Conservation (phyloP, 2,888 invertebrate species). For the Fabriciana adippe region DNA sequence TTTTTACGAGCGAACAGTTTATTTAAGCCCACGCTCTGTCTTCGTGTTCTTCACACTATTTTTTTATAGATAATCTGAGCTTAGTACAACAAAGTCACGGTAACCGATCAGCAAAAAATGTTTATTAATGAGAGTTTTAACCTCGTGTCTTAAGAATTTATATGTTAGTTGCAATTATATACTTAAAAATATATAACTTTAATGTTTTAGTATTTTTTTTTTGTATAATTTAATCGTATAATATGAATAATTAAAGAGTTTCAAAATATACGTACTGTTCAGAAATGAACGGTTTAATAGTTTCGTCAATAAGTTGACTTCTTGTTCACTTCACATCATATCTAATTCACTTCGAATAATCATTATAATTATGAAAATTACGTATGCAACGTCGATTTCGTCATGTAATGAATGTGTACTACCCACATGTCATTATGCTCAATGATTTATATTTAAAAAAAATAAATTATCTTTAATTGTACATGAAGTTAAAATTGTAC, state of each 20-base stretch:
- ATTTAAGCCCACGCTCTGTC: slow-evolving; percentile 57
- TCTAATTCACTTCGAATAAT: no score
- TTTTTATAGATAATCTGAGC: slow-evolving; percentile 52
- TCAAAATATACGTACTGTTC: no score
- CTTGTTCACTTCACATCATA: no score
- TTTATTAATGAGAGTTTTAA: slow-evolving; percentile 62
- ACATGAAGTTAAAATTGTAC: not conserved
- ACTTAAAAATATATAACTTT: slow-evolving; percentile 31
- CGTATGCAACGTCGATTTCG: no score
- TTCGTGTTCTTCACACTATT: slow-evolving; percentile 55
- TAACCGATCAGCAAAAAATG: slow-evolving; percentile 56
- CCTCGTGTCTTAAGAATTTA: slow-evolving; percentile 37
- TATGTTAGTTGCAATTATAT: slow-evolving; percentile 7
- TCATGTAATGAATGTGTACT: no score
- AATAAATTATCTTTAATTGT: not conserved
- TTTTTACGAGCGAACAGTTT: slow-evolving; percentile 49
- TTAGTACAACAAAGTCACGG: slow-evolving; percentile 50
- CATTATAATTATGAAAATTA: no score
- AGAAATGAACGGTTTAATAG: no score
- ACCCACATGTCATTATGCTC: no score
- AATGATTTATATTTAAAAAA: no score
- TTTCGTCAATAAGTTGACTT: no score
- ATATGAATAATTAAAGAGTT: no score
- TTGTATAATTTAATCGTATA: slow-evolving; percentile 10
- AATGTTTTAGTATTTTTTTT: not conserved